Percentiles rank a stretch among this genome's conserved stretches.
These are phyloP conservation scores for Setophaga petechia DNA, from an alignment of 2,113 vertebrate genomes.

Conservation along the genomic window DNA sequence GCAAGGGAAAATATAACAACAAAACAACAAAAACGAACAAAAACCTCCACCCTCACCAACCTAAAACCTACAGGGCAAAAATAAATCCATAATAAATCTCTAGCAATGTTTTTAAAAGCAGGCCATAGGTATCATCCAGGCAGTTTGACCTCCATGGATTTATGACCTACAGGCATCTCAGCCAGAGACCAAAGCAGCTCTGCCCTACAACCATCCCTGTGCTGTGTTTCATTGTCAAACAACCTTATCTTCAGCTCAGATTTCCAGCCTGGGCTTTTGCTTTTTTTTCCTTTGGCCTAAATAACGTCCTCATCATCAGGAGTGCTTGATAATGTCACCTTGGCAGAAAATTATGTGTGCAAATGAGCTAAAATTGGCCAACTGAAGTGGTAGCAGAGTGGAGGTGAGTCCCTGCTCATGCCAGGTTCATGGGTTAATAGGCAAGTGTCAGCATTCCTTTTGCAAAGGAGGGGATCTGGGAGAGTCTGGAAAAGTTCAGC, in stretches of 20 bases:
- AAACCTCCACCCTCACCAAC: not conserved
- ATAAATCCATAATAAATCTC: not conserved
- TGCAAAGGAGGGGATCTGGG: not conserved
- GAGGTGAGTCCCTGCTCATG: not conserved
- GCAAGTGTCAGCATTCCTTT: not conserved
- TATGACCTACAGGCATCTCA: not conserved
- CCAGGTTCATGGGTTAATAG: not conserved
- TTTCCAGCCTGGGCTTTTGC: not conserved
- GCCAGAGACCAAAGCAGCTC: not conserved
- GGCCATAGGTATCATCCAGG: not conserved
- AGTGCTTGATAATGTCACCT: not conserved
- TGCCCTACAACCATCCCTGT: not conserved
- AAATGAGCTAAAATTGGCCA: not conserved
- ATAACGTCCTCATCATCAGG: not conserved
- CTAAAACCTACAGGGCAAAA: not conserved
- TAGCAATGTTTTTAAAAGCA: not conserved
- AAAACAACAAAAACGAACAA: not conserved
- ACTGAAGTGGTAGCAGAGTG: not conserved
- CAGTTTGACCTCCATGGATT: not conserved
- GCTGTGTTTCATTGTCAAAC: not conserved
- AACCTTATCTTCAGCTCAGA: not conserved
- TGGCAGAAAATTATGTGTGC: not conserved
- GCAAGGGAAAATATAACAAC: not conserved
- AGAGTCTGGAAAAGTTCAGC: not conserved
- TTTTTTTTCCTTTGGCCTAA: not conserved